These are phyloP conservation scores for Syngnathus floridae DNA, from an alignment of 2,113 vertebrate species.

Conservation along the genomic window DNA sequence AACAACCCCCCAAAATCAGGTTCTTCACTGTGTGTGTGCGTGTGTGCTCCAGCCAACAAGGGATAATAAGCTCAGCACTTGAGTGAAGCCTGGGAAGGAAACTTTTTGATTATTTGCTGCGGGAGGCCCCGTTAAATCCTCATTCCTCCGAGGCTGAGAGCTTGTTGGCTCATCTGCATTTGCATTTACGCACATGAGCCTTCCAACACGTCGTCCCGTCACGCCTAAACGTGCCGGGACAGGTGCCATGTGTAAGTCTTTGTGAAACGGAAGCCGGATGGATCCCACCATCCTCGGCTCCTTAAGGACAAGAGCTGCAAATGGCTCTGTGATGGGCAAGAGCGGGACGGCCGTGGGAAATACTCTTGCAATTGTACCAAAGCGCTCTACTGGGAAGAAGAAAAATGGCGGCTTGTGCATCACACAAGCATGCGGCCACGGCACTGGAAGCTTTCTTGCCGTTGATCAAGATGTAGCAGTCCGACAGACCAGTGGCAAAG, in stretches of 20 bases:
- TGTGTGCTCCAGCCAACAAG: not conserved
- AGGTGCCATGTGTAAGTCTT: constrained; percentile 46
- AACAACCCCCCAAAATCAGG: too few relatives aligned
- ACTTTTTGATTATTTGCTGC: constrained; percentile 21
- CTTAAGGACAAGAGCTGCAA: not conserved
- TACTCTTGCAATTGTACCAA: not conserved
- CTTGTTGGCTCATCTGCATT: constrained; percentile 29
- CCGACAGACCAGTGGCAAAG: not conserved
- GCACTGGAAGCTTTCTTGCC: not conserved
- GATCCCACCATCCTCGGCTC: constrained; percentile 5
- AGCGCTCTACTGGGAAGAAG: too few relatives aligned
- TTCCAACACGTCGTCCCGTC: constrained; percentile 30
- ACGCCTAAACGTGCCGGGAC: constrained; percentile 42
- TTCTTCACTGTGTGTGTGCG: not conserved
- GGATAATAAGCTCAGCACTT: not conserved
- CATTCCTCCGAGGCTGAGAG: constrained; percentile 10
- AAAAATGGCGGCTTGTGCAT: too few relatives aligned
- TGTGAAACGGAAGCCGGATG: constrained; percentile 7
- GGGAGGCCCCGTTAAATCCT: constrained; percentile 12
- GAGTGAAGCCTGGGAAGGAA: constrained; percentile 42
- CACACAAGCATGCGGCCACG: too few relatives aligned
- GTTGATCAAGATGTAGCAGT: not conserved
- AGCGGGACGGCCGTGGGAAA: constrained; percentile 17
- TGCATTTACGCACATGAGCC: constrained; percentile 21
- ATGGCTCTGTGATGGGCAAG: constrained; percentile 8